These are phyloP conservation scores for Hipposideros armiger DNA, from an alignment of 2,113 vertebrate species.

Conservation along the genomic window DNA sequence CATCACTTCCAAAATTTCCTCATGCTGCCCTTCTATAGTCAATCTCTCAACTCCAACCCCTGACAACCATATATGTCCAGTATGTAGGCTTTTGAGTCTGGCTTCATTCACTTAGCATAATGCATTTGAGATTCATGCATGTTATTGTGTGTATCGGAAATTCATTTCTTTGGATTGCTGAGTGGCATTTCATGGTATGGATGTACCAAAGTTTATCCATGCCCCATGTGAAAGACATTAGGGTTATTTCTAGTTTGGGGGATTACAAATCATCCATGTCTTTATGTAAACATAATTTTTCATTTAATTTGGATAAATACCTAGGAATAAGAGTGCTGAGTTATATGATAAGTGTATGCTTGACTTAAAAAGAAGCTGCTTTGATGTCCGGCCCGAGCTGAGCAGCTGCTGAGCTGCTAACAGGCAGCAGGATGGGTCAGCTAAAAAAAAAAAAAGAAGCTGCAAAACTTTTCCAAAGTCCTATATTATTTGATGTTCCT, in stretches of 20 bases:
- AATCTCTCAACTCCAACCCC: background rate
- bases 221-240: background rate
- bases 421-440: too few species aligned
- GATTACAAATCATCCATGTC: background rate
- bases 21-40: background rate
- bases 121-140: background rate
- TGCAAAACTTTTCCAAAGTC: background rate
- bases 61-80: background rate
- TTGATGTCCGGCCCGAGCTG: too few species aligned
- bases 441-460: background rate
- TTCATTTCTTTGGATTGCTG: background rate
- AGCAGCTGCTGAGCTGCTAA: too few species aligned
- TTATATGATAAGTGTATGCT: background rate
- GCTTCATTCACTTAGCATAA: background rate
- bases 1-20: background rate
- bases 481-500: background rate
- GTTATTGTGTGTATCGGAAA: background rate
- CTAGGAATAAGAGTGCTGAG: background rate
- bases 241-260: background rate
- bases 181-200: background rate
- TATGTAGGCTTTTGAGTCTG: background rate
- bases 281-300: conserved; percentile 15
- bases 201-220: background rate
- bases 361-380: background rate
- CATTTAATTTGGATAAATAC: conserved; percentile 21